A percentile compares a stretch with the other conserved stretches of the same genome.
These are phyloP conservation scores for Sorex fumeus DNA, from an alignment of 2,113 vertebrate genomes.

Conservation along the genomic window DNA sequence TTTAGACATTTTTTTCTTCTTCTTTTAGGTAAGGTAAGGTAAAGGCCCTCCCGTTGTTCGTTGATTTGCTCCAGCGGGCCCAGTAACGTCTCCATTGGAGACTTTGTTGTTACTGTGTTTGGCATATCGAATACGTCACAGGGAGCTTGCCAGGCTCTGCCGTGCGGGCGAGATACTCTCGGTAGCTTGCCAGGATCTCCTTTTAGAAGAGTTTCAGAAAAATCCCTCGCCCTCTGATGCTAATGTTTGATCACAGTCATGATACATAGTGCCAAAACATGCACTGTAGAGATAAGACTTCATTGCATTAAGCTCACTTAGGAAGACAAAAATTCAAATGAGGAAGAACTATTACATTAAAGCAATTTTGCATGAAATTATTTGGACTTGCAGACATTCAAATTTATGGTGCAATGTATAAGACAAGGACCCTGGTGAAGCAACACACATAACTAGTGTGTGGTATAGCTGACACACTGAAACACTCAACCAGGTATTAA, in stretches of 20 bases:
- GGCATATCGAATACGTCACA: no score
- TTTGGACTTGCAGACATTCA: neutral
- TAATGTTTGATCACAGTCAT: constrained; percentile 21
- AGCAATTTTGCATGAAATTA: neutral
- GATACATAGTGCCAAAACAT: neutral
- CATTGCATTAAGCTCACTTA: neutral
- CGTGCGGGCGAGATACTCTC: no score
- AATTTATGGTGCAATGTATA: neutral
- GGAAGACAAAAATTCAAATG: neutral
- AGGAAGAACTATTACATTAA: neutral
- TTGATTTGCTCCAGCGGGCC: no score
- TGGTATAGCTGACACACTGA: no score
- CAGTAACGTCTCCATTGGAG: no score
- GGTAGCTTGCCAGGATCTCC: no score
- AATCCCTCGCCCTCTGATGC: neutral
- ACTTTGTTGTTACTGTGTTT: no score
- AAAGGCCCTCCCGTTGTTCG: no score
- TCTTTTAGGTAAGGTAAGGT: no score
- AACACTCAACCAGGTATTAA: no score
- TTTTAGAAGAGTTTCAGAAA: neutral
- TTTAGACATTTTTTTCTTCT: constrained; percentile 19
- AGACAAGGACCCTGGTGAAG: constrained; percentile 13
- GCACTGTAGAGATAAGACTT: neutral
- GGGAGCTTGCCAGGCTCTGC: no score
- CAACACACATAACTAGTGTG: neutral